A percentile compares a stretch with the other conserved stretches of the same genome.
Evolutionary conservation across 2,888 invertebrate species (phyloP).

Genomic region (Drosophila nigricruria): DNA sequence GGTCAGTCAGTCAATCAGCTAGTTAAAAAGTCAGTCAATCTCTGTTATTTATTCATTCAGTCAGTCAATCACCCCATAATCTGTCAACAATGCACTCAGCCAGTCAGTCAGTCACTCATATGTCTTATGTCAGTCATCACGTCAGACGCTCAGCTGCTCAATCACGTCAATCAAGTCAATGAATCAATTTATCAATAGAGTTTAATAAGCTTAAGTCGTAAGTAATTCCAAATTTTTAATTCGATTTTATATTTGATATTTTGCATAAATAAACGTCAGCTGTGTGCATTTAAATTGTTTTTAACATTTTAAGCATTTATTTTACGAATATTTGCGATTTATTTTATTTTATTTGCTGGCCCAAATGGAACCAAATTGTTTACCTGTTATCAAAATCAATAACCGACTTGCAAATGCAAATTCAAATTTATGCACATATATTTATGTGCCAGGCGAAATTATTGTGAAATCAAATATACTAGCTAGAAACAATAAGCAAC

Average conservation of each 20-base stretch:
- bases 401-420: constrained; percentile 7
- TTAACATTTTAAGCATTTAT: constrained; percentile 4
- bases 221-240: neutral
- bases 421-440: constrained; percentile 41
- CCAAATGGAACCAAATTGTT: constrained; percentile 14
- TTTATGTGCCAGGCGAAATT: constrained; percentile 34
- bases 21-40: too few relatives aligned
- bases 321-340: constrained; percentile 19
- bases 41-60: neutral
- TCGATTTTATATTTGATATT: neutral
- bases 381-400: constrained; percentile 42
- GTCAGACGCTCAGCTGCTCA: too few relatives aligned
- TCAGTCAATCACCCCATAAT: neutral
- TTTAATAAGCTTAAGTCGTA: neutral
- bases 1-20: neutral
- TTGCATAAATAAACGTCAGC: constrained; percentile 20
- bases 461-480: constrained; percentile 41
- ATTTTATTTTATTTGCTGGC: constrained; percentile 6
- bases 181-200: neutral
- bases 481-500: constrained; percentile 14
- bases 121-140: too few relatives aligned
- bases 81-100: neutral
- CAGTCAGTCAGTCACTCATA: neutral
- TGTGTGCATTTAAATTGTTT: constrained; percentile 18
- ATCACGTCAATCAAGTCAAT: neutral